Evolutionary conservation across 2,113 vertebrate genomes (phyloP), one percentile per base, ranked within the genome.

Genomic region (Lagopus leucura): DNA sequence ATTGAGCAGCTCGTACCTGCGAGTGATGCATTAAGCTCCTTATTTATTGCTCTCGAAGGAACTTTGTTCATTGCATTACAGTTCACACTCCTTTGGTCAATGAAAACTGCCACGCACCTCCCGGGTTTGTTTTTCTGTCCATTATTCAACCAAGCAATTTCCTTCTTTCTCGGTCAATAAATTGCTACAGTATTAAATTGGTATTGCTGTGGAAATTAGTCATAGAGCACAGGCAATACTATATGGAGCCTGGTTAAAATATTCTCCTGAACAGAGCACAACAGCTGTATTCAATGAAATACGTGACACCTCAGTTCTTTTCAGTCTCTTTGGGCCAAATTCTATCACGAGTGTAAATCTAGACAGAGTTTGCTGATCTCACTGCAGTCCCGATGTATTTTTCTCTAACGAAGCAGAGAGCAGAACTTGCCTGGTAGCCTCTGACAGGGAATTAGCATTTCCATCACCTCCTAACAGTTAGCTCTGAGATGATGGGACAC

Each of bases 391-490:
- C 45, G 1, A 10, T 11, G 10, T 2, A 19, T 3, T 34, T 45
- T 17, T n/a, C 58, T 66, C 7, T 52, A 43, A 24, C 1, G 57
- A 65, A 60, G 63, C 79, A 50, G 47, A 42, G 36, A 57, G 57
- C 76, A 69, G 81, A 11, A 21, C 8, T 25, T 58, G 85, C 17
- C 77, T 25, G 7, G 7, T 17, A 8, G 50, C 40, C 64, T 32
- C 25, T 4, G 28, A 8, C 47, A 13, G 18, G n/a, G 6, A 58
- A 45, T 17, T 55, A 22, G 4, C 54, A 17, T 50, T 73, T 3
- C 15, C 18, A 5, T n/a, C 14, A 20, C 22, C 50, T 54, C 17
- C 25, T 30, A 34, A 1, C 0, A 27, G 50, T 3, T 40, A 4
- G n/a, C 30, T 66, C 71, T 20, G 61, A 76, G 32, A 25, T 11